Percentiles rank a stretch among this genome's conserved stretches.
These are phyloP conservation scores for Tarsius wallacei DNA, from an alignment of 2,797 vertebrate genomes.

Conservation along the genomic window DNA sequence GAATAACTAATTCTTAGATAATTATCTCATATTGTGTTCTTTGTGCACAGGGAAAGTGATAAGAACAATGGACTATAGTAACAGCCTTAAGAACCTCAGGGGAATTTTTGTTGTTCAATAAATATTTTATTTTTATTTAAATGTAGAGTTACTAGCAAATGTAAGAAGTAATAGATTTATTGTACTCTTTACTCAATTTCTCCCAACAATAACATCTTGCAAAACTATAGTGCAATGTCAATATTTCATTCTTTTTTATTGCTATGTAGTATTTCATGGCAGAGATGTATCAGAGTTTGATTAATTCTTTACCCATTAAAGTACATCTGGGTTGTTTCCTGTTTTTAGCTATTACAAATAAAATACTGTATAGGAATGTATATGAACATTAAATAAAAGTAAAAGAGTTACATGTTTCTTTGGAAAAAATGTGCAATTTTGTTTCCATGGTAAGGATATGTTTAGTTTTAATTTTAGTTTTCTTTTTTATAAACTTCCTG, in stretches of 20 bases:
- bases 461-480: neutral
- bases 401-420: neutral
- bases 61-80: neutral
- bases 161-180: neutral
- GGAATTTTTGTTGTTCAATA: neutral
- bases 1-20: neutral
- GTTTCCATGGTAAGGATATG: neutral
- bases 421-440: neutral
- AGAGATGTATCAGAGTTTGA: neutral
- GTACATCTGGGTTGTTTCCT: neutral
- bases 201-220: neutral
- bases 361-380: neutral
- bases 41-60: neutral
- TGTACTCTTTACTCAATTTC: neutral
- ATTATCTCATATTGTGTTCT: neutral
- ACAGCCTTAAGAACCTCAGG: neutral
- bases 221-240: neutral
- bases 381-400: neutral
- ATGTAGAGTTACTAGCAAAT: neutral
- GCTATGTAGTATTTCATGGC: neutral
- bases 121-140: neutral
- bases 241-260: neutral
- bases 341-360: neutral
- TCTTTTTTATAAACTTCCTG: neutral
- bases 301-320: neutral